Conservation (phyloP, 2,113 vertebrate genomes). For the Pheucticus melanocephalus region DNA sequence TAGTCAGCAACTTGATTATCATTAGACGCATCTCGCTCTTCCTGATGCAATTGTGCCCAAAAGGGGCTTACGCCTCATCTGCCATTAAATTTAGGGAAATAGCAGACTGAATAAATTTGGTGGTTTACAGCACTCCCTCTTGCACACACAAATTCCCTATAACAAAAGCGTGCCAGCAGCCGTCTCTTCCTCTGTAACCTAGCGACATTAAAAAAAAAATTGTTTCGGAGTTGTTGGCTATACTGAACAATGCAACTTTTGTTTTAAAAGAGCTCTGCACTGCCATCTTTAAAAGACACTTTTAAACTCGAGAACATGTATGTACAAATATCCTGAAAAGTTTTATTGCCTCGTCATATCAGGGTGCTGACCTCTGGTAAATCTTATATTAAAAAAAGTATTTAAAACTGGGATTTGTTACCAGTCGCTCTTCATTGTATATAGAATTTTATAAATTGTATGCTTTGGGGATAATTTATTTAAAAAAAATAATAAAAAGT, state of each 20-base stretch:
- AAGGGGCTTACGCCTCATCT: neutral
- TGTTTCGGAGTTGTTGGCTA: slow-evolving; percentile 35
- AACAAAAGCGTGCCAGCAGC: slow-evolving; percentile 34
- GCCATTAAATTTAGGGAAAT: neutral
- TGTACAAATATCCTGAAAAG: slow-evolving; percentile 71
- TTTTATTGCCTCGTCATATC: slow-evolving; percentile 76
- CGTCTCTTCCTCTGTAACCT: slow-evolving; percentile 3
- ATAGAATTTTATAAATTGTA: slow-evolving; percentile 87
- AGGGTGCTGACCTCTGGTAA: slow-evolving; percentile 78
- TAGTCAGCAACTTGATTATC: neutral
- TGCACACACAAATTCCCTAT: slow-evolving; percentile 23
- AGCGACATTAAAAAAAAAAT: neutral
- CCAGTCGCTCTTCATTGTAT: slow-evolving; percentile 82
- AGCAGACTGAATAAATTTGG: neutral
- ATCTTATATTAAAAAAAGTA: slow-evolving; percentile 78
- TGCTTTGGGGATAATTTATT: slow-evolving; percentile 92
- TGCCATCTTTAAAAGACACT: slow-evolving; percentile 82
- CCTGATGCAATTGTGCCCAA: neutral
- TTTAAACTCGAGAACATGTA: slow-evolving; percentile 70
- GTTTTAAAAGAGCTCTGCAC: slow-evolving; percentile 85
- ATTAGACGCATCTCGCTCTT: neutral
- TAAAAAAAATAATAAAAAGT: slow-evolving; percentile 74
- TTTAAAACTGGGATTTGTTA: slow-evolving; percentile 91
- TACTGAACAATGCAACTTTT: slow-evolving; percentile 79
- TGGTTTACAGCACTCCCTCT: slow-evolving; percentile 34